Evolutionary conservation across 2,113 vertebrate species (phyloP), one percentile per base, ranked within the genome.

Genomic region (Channa maculata): DNA sequence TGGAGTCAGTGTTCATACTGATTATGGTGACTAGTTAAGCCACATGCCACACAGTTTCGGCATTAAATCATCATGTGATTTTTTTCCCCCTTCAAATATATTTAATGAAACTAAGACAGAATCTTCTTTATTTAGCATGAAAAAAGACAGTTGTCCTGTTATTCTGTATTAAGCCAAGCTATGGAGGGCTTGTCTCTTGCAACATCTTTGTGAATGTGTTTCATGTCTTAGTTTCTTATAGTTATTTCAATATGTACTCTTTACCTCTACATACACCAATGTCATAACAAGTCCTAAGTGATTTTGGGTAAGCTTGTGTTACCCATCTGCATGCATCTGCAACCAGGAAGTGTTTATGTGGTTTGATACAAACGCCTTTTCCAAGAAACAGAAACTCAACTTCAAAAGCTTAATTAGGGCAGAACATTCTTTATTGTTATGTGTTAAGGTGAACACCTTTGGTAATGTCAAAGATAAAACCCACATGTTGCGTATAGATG

Each of bases 351-450:
- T 75, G 66, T 75, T 73, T 59, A 9, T 39, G 52, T 60, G 77
- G 43, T 54, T 6, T 73, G 46, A 46, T 9, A 3, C 15, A 53
- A 54, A 63, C 54, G 50, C 0, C n/a, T 62, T 33, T 82, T 81
- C 59, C 78, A 66, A 83, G 75, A 82, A 88, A 49, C 36, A 41
- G 34, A 69, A 44, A 8, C 36, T 36, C n/a, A 48, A 45, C 48
- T 15, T 45, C 55, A 69, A 33, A 71, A 45, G 66, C 76, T 66
- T 8, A 78, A 71, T 79, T 41, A 71, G 80, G 78, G 61, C 55
- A 71, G 14, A 52, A 50, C 55, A 11, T 48, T 51, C 46, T 72
- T 69, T 52, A 65, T 71, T 79, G 53, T 76, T 14, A 57, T 15
- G 53, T 61, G 53, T 67, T 34, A 37, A 49, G 43, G 55, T 52